Evolutionary conservation across 2,113 vertebrate genomes (phyloP).

Genomic region (Entelurus aequoreus): DNA sequence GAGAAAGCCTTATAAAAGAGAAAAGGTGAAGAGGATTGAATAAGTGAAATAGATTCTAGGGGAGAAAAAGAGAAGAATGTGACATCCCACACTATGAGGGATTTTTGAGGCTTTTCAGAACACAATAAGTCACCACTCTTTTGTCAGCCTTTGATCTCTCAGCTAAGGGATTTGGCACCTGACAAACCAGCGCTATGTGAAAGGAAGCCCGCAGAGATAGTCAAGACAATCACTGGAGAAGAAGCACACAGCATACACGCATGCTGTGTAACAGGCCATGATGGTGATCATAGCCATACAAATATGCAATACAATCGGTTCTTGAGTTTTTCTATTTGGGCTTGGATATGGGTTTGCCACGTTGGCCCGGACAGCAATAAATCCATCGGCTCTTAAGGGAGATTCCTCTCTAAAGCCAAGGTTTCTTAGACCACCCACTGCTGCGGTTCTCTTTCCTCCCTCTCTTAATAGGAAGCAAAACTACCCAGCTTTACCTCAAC

Average conservation of each 20-base stretch:
- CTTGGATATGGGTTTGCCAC: slow-evolving; percentile 42
- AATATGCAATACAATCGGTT: slow-evolving; percentile 48
- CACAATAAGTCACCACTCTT: slow-evolving; percentile 70
- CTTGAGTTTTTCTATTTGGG: slow-evolving; percentile 37
- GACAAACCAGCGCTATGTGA: slow-evolving; percentile 63
- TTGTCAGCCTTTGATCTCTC: slow-evolving; percentile 66
- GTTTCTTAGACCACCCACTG: slow-evolving; percentile 62
- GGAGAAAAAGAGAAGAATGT: slow-evolving; percentile 56
- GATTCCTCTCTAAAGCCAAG: slow-evolving; percentile 55
- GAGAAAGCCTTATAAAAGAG: slow-evolving; percentile 46
- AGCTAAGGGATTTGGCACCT: slow-evolving; percentile 65
- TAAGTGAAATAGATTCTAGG: slow-evolving; percentile 57
- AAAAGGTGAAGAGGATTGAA: slow-evolving; percentile 43
- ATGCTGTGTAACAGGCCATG: slow-evolving; percentile 34
- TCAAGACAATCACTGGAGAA: slow-evolving; percentile 22
- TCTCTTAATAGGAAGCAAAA: slow-evolving; percentile 61
- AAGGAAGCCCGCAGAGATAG: slow-evolving; percentile 49
- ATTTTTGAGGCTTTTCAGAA: slow-evolving; percentile 63
- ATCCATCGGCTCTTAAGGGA: slow-evolving; percentile 59
- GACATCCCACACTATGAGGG: slow-evolving; percentile 59
- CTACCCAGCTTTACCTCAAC: slow-evolving; percentile 49
- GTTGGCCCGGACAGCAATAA: slow-evolving; percentile 53
- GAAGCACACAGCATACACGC: slow-evolving; percentile 22
- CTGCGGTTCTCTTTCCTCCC: slow-evolving; percentile 45
- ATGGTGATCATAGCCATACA: slow-evolving; percentile 32